Evolutionary conservation across 2,797 vertebrate species (phyloP), one percentile per base, ranked within the genome.

Genomic region (Kryptopterus vitreolus): DNA sequence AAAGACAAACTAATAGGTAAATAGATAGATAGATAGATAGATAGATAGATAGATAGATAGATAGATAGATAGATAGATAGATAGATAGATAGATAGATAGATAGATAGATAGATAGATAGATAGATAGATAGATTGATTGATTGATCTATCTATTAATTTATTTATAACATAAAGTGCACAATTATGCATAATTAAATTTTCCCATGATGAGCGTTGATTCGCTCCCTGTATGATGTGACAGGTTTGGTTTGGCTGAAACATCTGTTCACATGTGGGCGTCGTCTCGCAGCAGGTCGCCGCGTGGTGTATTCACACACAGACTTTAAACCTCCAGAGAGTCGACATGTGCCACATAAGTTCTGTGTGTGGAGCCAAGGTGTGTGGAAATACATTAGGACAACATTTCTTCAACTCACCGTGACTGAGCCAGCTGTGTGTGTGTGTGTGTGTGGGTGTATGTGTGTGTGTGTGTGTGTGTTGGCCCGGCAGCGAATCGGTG

Each of bases 281-380:
- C 59, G 46, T 76, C 63, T 31, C 46, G 31, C 55, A 46, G 48
- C 9, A 35, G 57, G 46, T 46, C 66, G 38, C 78, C 71, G 66
- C 22, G 59, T 29, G 33, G 70, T 75, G 33, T 79, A 76, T 92
- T 90, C 87, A 86, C 84, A 83, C 88, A 80, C 89, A 89, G 71
- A 77, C 77, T 70, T 83, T 63, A 71, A 57, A 68, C 78, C 85
- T 79, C 82, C 80, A 78, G 81, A 89, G 91, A 86, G 90, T 86
- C 93, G 92, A 92, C 91, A 90, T 92, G 90, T 94, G 91, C 90
- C 91, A 93, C 89, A 91, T 90, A 92, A 84, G 89, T 94, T 94
- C 89, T 91, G 82, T 89, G 76, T 62, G 84, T 82, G 86, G 87
- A 88, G 88, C 85, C 81, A 85, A 86, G 88, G 89, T 85, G 88